Conservation (phyloP, 2,888 invertebrate genomes). For the Branchipolynoe longqiensis region DNA sequence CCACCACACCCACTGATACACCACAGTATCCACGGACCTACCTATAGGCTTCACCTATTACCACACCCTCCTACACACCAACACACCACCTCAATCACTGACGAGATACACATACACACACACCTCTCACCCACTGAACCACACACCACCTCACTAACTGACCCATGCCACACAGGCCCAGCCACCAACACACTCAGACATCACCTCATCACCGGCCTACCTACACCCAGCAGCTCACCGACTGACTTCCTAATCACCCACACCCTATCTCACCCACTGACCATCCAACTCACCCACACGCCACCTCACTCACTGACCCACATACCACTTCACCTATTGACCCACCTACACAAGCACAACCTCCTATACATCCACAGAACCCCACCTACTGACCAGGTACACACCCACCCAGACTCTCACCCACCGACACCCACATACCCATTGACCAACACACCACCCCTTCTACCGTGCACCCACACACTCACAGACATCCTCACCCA, state of each 20-base stretch:
- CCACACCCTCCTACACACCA: background rate
- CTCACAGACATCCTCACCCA: background rate
- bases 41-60: too few relatives aligned
- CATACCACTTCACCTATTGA: background rate
- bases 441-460: background rate
- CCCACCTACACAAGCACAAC: background rate
- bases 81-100: background rate
- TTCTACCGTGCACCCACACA: background rate
- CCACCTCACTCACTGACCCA: background rate
- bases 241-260: too few relatives aligned
- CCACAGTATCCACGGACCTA: too few relatives aligned
- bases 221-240: background rate
- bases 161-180: background rate
- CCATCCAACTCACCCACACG: background rate
- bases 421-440: background rate
- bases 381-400: background rate
- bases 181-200: background rate
- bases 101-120: too few relatives aligned
- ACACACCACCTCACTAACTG: background rate
- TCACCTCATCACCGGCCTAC: background rate
- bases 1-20: background rate
- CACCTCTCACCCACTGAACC: background rate
- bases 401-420: background rate
- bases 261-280: background rate
- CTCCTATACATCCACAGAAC: background rate